phyloP scores from a whole-genome alignment of 2,888 invertebrate genomes.

The Ennomos quercinarius region DNA sequence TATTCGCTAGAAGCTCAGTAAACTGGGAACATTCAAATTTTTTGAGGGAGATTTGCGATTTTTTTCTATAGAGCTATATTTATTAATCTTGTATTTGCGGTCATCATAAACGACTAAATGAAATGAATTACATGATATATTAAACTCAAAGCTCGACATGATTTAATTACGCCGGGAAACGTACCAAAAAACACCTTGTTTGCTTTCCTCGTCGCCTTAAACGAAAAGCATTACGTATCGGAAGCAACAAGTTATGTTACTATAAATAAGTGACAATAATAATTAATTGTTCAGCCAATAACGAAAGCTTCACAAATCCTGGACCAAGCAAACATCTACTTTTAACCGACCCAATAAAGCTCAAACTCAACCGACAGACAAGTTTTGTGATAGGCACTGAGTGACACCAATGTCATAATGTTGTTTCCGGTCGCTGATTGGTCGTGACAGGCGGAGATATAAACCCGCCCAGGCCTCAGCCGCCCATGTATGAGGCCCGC shows the following conservation, averaged over 20 bases:
- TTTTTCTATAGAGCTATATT: too few species aligned
- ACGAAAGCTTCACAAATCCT: slow-evolving; percentile 49
- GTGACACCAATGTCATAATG: slow-evolving; percentile 78
- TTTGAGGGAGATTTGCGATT: too few species aligned
- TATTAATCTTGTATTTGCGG: too few species aligned
- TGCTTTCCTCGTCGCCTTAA: too few species aligned
- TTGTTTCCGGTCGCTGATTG: slow-evolving; percentile 73
- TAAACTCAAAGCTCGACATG: too few species aligned
- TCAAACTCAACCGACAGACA: slow-evolving; percentile 28
- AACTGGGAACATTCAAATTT: too few species aligned
- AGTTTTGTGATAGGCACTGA: slow-evolving; percentile 59
- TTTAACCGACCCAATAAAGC: slow-evolving; percentile 30
- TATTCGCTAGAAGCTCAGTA: too few species aligned
- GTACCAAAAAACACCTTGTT: too few species aligned
- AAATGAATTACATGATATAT: too few species aligned
- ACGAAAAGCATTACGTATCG: too few species aligned
- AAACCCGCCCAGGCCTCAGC: slow-evolving; percentile 39
- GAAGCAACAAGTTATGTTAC: slow-evolving; percentile 20
- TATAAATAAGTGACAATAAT: slow-evolving; percentile 30
- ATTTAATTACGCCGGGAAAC: too few species aligned
- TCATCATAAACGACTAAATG: too few species aligned
- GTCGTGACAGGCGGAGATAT: slow-evolving; percentile 45
- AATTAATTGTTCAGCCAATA: slow-evolving; percentile 58
- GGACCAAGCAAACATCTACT: slow-evolving; percentile 37
- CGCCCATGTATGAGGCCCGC: slow-evolving; percentile 53